These are phyloP conservation scores for Shargacucullia verbasci DNA, from an alignment of 2,888 invertebrate species.

Conservation along the genomic window DNA sequence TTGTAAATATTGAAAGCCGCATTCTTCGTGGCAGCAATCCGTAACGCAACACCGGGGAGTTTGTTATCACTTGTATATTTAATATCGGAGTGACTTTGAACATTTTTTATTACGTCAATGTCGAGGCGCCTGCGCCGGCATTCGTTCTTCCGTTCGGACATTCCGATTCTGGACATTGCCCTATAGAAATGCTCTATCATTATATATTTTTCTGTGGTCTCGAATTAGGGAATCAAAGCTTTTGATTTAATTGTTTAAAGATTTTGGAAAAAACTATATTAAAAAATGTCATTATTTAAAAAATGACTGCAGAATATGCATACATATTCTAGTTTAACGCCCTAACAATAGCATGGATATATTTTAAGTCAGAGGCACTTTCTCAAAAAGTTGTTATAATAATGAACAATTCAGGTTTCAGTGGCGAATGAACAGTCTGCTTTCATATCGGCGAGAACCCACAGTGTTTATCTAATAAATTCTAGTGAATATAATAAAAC, in stretches of 20 bases:
- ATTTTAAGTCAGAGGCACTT: conserved; percentile 23
- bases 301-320: too few species aligned
- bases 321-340: background rate
- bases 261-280: too few species aligned
- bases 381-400: conserved; percentile 20
- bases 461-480: conserved; percentile 52
- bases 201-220: conserved; percentile 21
- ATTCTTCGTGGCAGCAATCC: conserved; percentile 67
- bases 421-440: conserved; percentile 23
- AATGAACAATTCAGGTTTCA: conserved; percentile 43
- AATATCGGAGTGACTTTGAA: conserved; percentile 73
- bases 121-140: conserved; percentile 55
- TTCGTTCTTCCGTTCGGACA: conserved; percentile 53
- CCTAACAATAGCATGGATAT: conserved; percentile 10
- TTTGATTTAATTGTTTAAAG: too few species aligned
- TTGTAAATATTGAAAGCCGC: conserved; percentile 62
- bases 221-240: conserved; percentile 4
- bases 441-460: conserved; percentile 61
- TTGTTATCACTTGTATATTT: conserved; percentile 68
- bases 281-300: too few species aligned
- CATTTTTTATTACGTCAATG: conserved; percentile 67
- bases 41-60: conserved; percentile 58
- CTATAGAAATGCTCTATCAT: conserved; percentile 36
- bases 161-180: conserved; percentile 56
- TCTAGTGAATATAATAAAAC: conserved; percentile 60